Conservation (phyloP, 2,113 vertebrate genomes). For the Dipodomys ordii region DNA sequence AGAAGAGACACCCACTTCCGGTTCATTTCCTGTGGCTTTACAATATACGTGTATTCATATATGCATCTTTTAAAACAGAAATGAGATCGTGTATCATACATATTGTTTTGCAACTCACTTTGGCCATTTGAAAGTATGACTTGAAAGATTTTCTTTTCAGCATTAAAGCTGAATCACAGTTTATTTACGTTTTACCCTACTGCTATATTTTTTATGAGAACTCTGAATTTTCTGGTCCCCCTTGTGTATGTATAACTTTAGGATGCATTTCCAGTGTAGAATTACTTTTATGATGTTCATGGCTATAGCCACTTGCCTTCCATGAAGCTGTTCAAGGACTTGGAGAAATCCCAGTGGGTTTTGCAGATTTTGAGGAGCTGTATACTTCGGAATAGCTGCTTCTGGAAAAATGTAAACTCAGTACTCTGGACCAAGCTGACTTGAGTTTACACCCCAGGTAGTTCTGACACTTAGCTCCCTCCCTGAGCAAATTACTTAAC, state of each 20-base stretch:
- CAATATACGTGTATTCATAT: neutral
- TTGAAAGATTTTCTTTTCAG: neutral
- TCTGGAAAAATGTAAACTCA: neutral
- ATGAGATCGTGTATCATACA: neutral
- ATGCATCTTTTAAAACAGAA: neutral
- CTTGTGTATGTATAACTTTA: neutral
- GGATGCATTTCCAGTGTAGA: neutral
- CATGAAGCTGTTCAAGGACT: neutral
- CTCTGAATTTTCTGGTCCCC: neutral
- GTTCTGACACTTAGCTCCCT: neutral
- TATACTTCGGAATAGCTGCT: neutral
- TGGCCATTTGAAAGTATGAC: neutral
- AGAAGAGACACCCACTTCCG: neutral
- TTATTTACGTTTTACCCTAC: neutral
- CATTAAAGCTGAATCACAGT: neutral
- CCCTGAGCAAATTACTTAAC: neutral
- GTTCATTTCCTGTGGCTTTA: neutral
- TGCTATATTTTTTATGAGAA: neutral
- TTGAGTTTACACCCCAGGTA: neutral
- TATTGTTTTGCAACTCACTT: neutral
- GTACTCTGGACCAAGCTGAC: neutral
- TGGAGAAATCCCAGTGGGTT: neutral
- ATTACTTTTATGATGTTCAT: neutral
- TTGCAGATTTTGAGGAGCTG: neutral
- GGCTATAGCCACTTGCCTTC: neutral